Evolutionary conservation across 2,113 vertebrate genomes (phyloP), one percentile per base, ranked within the genome.

Genomic region (Phalacrocorax pelagicus): DNA sequence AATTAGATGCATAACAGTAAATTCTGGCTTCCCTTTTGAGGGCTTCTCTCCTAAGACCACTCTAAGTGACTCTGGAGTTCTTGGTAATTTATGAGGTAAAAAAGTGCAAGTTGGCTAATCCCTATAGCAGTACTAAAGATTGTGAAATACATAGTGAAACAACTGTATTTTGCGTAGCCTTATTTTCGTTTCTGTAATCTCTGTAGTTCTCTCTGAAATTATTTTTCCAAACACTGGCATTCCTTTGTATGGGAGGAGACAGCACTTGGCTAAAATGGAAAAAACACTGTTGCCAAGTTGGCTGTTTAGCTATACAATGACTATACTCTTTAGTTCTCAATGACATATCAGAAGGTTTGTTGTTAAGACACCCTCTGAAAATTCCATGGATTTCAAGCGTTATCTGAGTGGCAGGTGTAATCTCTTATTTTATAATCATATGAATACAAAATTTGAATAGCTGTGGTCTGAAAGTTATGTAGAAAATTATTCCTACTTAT

Each of bases 141-240:
- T 52, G 27, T 66, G 65, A 63, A 92, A 81, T 74, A 24, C 0
- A 0, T 34, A 26, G 19, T 81, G 65, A 87, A 95, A 66, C 18
- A 62, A 32, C 38, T 49, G 2, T 12, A 16, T 26, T 81, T 88
- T 75, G 6, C 1, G 1, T 27, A 58, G 58, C 27, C 38, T 70
- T 59, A n/a, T 63, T 92, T 90, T 92, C 62, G 10, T 84, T 79
- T 66, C 59, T 94, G 34, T 86, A 83, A 94, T 94, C 46, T 95
- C 69, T 58, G 67, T 52, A 81, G n/a, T 62, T 81, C 38, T 57
- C 65, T 58, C 86, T 66, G n/a, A 74, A 74, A 67, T 55, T 6
- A 34, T 46, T 96, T 95, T 94, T 77, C 77, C 52, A 55, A 84
- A 84, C 21, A n/a, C 16, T 82, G 30, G 32, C 77, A 63, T 92